Evolutionary conservation across 2,113 vertebrate species (phyloP).

Genomic region (Pterocles burchelli): DNA sequence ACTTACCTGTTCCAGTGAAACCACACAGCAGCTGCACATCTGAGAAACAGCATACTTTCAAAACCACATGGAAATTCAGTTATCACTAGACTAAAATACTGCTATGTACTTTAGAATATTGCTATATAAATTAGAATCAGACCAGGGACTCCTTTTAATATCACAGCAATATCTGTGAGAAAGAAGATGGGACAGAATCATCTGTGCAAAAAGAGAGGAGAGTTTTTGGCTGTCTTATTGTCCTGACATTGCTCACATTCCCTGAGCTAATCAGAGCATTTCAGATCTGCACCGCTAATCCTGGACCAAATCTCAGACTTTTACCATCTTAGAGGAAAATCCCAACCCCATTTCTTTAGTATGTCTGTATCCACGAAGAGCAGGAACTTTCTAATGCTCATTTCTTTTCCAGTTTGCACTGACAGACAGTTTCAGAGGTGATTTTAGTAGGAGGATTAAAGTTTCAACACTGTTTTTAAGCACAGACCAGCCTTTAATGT

Average conservation of each 20-base stretch:
- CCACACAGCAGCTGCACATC: neutral
- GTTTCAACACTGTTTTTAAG: neutral
- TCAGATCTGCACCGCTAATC: neutral
- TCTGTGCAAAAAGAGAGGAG: neutral
- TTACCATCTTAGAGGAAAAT: neutral
- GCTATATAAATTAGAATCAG: neutral
- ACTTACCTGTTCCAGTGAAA: neutral
- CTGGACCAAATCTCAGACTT: neutral
- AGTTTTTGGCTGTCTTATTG: neutral
- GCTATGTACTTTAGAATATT: neutral
- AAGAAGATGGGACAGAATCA: neutral
- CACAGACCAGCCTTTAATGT: neutral
- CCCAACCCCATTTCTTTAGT: neutral
- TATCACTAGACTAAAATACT: neutral
- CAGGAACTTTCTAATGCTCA: neutral
- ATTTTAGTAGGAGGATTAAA: conserved; percentile 7
- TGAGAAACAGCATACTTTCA: neutral
- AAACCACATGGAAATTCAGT: neutral
- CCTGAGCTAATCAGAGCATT: neutral
- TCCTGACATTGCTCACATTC: accelerated
- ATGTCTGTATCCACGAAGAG: neutral
- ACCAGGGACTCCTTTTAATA: neutral
- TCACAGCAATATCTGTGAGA: neutral
- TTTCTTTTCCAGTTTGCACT: neutral
- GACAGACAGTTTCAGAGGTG: neutral